Base-by-base conservation (phyloP, 2,113 vertebrate species). In the Salvelinus namaycush region DNA sequence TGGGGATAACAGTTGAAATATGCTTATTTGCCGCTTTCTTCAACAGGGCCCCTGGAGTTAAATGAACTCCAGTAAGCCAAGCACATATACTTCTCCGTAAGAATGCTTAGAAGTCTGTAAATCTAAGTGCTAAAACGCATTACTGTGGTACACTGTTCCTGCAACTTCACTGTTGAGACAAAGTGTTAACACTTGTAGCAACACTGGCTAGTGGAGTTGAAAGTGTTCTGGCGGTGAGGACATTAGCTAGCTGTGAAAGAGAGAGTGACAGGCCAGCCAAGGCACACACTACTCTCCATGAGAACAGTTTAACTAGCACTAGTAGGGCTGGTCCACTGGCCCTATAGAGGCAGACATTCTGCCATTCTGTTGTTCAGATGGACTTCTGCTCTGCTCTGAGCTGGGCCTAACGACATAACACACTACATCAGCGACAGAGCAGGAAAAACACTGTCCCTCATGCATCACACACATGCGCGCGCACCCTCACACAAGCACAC, bases 121-220 rank as follows among this genome's bases (percentile, higher is more conserved):
- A 85, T 75, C 75, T 74, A 62, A 20, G n/a, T 60, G 59, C 59
- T 60, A 60, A 62, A 60, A 62, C 1, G 18, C 59, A 62, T 62
- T 62, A 62, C 59, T 16, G 7, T 16, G 59, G 5, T 22, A 62
- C 18, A 62, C 20, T 62, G n/a, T 62, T 24, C 39, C 39, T 44
- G 39, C 39, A 44, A 44, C 39, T 44, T 44, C 59, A 24, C 86
- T 78, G 73, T 78, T 71, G 79, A 82, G 82, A 88, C 75, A 80
- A 84, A 87, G 83, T 77, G 78, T 84, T 86, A 90, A 86, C 84
- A 85, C 83, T 27, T 66, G 64, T 66, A 66, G 26, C 64, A 66
- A 26, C 64, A 66, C 64, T 66, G 24, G 64, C 24, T 27, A 29
- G 26, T 27, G 64, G 64, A 18, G 22, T n/a, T 24, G 26, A 66